Conservation (phyloP, 2,113 vertebrate species). For the Chelonoidis abingdonii region DNA sequence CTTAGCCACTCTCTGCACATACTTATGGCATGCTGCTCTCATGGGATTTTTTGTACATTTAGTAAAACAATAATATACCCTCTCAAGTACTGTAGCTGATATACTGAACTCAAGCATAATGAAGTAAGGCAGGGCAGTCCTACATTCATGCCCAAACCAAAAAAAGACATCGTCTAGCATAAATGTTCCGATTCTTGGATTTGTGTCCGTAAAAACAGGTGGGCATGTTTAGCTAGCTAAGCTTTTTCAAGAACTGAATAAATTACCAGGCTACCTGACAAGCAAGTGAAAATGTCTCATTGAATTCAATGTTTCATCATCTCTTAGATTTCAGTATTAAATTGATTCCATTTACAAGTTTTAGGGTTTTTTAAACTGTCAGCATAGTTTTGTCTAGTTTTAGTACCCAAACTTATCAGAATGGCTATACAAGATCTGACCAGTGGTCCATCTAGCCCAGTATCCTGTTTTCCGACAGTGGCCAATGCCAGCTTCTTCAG, state of each 20-base stretch:
- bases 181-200: not conserved
- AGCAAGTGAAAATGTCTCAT: not conserved
- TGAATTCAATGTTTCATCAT: not conserved
- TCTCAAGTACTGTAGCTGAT: not conserved
- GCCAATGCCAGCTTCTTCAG: not conserved
- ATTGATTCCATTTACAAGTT: not conserved
- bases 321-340: not conserved
- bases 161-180: not conserved
- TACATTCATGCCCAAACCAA: not conserved
- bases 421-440: not conserved
- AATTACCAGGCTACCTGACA: not conserved
- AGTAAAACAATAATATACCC: not conserved
- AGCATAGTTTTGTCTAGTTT: not conserved
- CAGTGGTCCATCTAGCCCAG: not conserved
- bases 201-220: not conserved
- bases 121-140: not conserved
- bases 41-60: not conserved
- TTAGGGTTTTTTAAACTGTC: not conserved
- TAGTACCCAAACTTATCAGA: not conserved
- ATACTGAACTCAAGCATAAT: not conserved
- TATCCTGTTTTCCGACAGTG: not conserved
- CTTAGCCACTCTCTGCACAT: not conserved
- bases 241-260: not conserved
- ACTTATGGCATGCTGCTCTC: not conserved
- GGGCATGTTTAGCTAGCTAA: not conserved